A percentile compares a stretch with the other conserved stretches of the same genome.
Evolutionary conservation across 2,797 vertebrate genomes (phyloP).

Genomic region (Acomys russatus): DNA sequence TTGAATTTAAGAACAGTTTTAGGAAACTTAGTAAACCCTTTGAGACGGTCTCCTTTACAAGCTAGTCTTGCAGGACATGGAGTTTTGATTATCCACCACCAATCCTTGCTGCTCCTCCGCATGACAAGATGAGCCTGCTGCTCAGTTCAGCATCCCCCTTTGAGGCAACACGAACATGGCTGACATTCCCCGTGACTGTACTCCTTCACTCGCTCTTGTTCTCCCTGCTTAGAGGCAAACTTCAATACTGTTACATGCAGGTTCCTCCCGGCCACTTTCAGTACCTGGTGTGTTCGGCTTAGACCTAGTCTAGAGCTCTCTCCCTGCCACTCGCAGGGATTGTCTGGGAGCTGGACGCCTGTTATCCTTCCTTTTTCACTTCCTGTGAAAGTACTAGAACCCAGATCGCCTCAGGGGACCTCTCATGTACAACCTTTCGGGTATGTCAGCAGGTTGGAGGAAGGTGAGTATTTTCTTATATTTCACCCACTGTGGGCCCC

Average conservation of each 20-base stretch:
- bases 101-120: too few relatives aligned
- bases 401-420: too few relatives aligned
- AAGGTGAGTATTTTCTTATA: not conserved
- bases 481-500: not conserved
- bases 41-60: not conserved
- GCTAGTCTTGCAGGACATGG: not conserved
- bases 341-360: not conserved
- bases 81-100: not conserved
- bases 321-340: fast-evolving
- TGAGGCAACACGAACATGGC: not conserved
- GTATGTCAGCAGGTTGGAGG: not conserved
- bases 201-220: not conserved
- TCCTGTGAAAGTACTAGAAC: not conserved
- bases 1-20: slow-evolving; percentile 1
- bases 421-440: not conserved
- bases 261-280: not conserved
- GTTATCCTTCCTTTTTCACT: not conserved
- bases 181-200: not conserved
- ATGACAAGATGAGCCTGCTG: too few relatives aligned
- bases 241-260: not conserved
- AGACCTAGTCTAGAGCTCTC: not conserved
- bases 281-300: not conserved
- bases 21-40: not conserved
- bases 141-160: not conserved
- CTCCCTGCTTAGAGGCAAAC: not conserved